Evolutionary conservation across 30 jellyfish, hydroid and myxozoan species (phyloP), one percentile per base, ranked within the genome.

Genomic region (Hydra vulgaris): DNA sequence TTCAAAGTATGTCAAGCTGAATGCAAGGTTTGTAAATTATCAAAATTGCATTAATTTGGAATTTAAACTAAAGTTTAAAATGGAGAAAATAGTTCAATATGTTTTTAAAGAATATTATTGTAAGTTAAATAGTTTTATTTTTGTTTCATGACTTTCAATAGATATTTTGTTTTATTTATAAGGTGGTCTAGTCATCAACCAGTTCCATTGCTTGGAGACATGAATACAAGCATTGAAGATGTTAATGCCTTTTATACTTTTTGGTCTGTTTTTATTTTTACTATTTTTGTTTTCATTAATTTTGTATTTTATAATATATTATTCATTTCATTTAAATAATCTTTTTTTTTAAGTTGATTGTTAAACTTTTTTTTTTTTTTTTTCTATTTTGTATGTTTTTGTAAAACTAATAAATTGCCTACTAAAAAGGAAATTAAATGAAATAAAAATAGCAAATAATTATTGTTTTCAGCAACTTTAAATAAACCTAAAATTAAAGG

Each of bases 181-280:
- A 94, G 99, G 69, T 94, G 99, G 99, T 94, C 99, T 17, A 82
- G 66, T 19, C 82, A 81, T 56, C 74, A 70, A 26, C 99, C 99
- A 26, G 96, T 83, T 7, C 96, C 96, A 15, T 20, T 20, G 25
- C 96, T 94, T 76, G 96, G 99, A 52, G 96, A 85, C 72, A 56
- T 67, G 71, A 73, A 88, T 22, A 71, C 95, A 23, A 73, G 87
- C 0, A 84, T 74, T 25, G 92, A 94, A 25, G 86, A 94, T 21
- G 96, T 85, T 15, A 79, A 94, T 74, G 82, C 82, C n/a, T 94
- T 94, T 87, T 94, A 94, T 74, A 8, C 87, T n/a, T 94, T 94
- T 77, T 94, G 99, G 99, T 94, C 74, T 23, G 87, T 15, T 16
- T 40, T 17, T 15, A 15, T 17, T 79, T 66, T 20, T 12, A 0